Conservation (phyloP, 2,797 vertebrate species). For the Australoheros facetus region DNA sequence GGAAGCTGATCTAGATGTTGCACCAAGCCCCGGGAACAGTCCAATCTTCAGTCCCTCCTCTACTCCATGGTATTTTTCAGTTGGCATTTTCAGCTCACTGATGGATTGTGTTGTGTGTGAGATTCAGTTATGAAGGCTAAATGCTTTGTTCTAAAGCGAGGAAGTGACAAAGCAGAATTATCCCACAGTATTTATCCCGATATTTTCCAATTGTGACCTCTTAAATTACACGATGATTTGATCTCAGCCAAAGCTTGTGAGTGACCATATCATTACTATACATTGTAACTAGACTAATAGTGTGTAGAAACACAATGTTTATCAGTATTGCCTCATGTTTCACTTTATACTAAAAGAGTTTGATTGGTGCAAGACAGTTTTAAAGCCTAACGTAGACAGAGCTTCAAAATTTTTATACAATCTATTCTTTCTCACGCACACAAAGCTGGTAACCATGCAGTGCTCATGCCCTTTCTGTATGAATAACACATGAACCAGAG, state of each 20-base stretch:
- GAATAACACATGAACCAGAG: slow-evolving; percentile 55
- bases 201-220: slow-evolving; percentile 34
- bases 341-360: not conserved
- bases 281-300: not conserved
- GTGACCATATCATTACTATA: not conserved
- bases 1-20: too few species aligned
- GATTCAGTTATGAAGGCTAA: slow-evolving; percentile 30
- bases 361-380: not conserved
- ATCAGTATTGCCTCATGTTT: not conserved
- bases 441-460: slow-evolving; percentile 31
- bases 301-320: not conserved
- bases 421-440: slow-evolving; percentile 25
- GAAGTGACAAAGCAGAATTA: slow-evolving; percentile 32
- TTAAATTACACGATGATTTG: not conserved
- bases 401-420: slow-evolving; percentile 25
- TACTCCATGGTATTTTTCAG: not conserved
- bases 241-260: slow-evolving; percentile 7
- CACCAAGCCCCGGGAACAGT: not conserved
- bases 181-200: slow-evolving; percentile 40
- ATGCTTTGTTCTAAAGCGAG: not conserved
- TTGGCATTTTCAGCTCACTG: slow-evolving; percentile 38
- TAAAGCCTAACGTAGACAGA: slow-evolving; percentile 35
- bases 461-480: slow-evolving; percentile 35
- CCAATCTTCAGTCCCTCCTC: not conserved
- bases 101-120: slow-evolving; percentile 43